Evolutionary conservation across 2,113 vertebrate genomes (phyloP).

Genomic region (Regulus satrapa): DNA sequence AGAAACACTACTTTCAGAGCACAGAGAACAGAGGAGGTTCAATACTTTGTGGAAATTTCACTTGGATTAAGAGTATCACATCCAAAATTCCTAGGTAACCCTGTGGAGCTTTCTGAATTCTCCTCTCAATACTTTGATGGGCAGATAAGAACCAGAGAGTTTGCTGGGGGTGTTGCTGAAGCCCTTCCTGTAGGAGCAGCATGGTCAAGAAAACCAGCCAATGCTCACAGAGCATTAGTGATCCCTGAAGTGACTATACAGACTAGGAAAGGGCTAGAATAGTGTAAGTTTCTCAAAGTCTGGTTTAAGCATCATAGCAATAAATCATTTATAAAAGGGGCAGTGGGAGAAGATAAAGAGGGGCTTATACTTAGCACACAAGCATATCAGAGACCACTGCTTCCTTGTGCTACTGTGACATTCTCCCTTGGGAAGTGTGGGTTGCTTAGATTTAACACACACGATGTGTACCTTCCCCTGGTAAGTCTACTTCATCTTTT

Average conservation of each 20-base stretch:
- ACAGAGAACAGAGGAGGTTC: background rate
- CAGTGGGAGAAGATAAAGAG: rapidly evolving
- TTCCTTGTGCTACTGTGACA: background rate
- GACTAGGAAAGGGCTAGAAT: background rate
- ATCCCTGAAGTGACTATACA: background rate
- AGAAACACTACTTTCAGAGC: background rate
- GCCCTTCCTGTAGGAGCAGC: background rate
- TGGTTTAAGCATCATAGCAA: background rate
- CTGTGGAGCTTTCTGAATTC: background rate
- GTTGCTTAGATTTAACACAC: background rate
- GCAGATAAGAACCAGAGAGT: rapidly evolving
- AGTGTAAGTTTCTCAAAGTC: background rate
- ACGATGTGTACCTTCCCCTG: rapidly evolving
- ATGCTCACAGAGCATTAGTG: background rate
- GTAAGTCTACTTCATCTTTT: background rate
- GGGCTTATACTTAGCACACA: background rate
- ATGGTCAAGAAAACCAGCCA: background rate
- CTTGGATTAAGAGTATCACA: background rate
- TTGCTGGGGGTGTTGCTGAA: background rate
- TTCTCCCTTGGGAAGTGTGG: background rate
- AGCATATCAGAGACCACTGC: background rate
- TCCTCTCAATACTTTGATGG: background rate
- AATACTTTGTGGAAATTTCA: background rate
- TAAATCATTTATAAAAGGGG: background rate
- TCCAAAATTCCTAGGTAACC: background rate